Base-by-base conservation (phyloP, 2,113 vertebrate species). In the Motacilla alba region DNA sequence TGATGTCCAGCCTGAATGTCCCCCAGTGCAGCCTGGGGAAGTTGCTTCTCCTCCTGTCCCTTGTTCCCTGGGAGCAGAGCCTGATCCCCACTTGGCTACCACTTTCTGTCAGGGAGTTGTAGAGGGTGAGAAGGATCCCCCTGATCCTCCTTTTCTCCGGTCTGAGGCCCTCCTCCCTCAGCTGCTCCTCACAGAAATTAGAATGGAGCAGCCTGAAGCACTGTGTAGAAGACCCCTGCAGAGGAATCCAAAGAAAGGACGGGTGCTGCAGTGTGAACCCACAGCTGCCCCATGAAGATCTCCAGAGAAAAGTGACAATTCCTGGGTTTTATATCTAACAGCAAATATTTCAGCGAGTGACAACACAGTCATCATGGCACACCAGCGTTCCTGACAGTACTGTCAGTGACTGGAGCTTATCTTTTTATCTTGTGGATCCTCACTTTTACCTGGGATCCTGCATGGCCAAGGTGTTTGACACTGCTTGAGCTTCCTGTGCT, bases 321-420 rank as follows among this genome's bases (percentile, higher is more conserved):
- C 74, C 10, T 37, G 43, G 12, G 21, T 89, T 80, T 66, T 27
- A 18, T 39, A 53, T 49, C 55, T 62, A 69, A 62, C 60, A 84
- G 44, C 44, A 82, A 44, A 69, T 41, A 43, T 74, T 93, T 95
- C 90, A 94, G 53, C 64, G 50, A 69, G 31, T n/a, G 47, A 35
- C 73, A 87, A 39, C 28, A 46, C 52, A 93, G 44, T 43, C 60
- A 20, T 33, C 33, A n/a, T 33, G 67, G n/a, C 56, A 78, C 52
- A 35, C 24, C 28, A 68, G n/a, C 0, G 0, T 72, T 87, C 14
- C 77, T 92, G 27, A 62, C 20, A 76, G 31, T 20, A 35, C 6
- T 60, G 21, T 13, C 60, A 81, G 75, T 43, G 52, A 73, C 44
- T n/a, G 21, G 6, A 60, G 30, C 39, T 64, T 22, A 17, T 6